A percentile compares a stretch with the other conserved stretches of the same genome.
Evolutionary conservation across 2,888 invertebrate genomes (phyloP).

Genomic region (Zeuzera pyrina): DNA sequence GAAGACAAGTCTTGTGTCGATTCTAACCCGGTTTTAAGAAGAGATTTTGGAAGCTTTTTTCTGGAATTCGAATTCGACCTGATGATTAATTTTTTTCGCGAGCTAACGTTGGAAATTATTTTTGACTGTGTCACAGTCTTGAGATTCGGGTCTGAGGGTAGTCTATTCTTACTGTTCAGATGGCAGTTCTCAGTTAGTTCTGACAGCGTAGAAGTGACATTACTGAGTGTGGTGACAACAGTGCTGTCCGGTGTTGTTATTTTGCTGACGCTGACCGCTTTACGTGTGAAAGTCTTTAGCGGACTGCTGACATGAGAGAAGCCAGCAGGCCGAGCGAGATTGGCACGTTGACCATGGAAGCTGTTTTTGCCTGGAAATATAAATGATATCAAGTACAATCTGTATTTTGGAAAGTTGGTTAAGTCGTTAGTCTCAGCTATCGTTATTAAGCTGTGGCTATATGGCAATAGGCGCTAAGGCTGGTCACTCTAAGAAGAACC

Average conservation of each 20-base stretch:
- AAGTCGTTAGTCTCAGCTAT: no score
- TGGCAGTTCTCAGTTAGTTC: constrained; percentile 62
- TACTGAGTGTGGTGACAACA: constrained; percentile 36
- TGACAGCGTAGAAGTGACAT: constrained; percentile 56
- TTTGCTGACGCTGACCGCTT: constrained; percentile 36
- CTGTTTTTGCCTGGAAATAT: constrained; percentile 28
- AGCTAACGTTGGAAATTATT: constrained; percentile 27
- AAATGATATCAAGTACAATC: no score
- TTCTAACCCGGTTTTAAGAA: constrained; percentile 40
- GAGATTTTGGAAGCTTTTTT: constrained; percentile 53
- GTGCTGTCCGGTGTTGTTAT: constrained; percentile 35
- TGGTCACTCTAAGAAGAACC: no score
- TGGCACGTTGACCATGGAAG: constrained; percentile 61
- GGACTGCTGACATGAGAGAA: constrained; percentile 53
- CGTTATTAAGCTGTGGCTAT: no score
- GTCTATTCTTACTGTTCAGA: constrained; percentile 56
- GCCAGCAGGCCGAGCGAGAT: constrained; percentile 49
- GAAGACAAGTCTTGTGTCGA: constrained; percentile 59
- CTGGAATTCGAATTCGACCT: constrained; percentile 56
- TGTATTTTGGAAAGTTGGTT: no score
- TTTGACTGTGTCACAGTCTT: constrained; percentile 35
- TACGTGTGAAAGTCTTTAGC: constrained; percentile 52
- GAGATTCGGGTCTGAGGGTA: constrained; percentile 55
- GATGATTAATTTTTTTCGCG: constrained; percentile 56
- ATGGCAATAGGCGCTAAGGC: no score